Evolutionary conservation across 1,140 invertebrate species (phyloP).

Genomic region (Caenorhabditis brenneri): DNA sequence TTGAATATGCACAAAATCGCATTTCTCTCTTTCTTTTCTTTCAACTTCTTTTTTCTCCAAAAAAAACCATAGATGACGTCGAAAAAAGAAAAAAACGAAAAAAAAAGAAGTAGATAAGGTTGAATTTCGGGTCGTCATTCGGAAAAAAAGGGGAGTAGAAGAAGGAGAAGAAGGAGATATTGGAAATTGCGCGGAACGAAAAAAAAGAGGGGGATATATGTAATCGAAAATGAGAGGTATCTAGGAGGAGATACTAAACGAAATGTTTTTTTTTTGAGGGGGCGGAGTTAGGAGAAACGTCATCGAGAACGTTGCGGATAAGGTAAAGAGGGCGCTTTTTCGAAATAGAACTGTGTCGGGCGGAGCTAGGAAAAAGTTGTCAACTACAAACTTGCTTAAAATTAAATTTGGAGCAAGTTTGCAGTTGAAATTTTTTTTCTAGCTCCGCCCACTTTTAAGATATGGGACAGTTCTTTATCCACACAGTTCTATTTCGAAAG

Average conservation of each 20-base stretch:
- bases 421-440: no score
- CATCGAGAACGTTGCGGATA: neutral
- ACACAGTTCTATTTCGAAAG: no score
- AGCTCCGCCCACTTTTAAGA: no score
- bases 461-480: no score
- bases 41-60: neutral
- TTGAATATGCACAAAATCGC: constrained; percentile 27
- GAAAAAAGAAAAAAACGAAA: neutral
- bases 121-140: constrained; percentile 18
- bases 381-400: no score
- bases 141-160: neutral
- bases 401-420: no score
- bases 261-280: no score
- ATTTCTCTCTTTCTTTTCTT: neutral
- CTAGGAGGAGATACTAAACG: neutral
- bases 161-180: constrained; percentile 3
- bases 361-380: no score
- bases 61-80: neutral
- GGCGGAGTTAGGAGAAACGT: neutral
- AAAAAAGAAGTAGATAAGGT: constrained; percentile 23
- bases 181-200: constrained; percentile 37
- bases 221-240: constrained; percentile 21
- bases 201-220: neutral
- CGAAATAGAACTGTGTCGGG: no score
- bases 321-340: no score